A percentile compares a stretch with the other conserved stretches of the same genome.
phyloP scores from a whole-genome alignment of 2,113 vertebrate genomes.

The Psittacara wagleri region DNA sequence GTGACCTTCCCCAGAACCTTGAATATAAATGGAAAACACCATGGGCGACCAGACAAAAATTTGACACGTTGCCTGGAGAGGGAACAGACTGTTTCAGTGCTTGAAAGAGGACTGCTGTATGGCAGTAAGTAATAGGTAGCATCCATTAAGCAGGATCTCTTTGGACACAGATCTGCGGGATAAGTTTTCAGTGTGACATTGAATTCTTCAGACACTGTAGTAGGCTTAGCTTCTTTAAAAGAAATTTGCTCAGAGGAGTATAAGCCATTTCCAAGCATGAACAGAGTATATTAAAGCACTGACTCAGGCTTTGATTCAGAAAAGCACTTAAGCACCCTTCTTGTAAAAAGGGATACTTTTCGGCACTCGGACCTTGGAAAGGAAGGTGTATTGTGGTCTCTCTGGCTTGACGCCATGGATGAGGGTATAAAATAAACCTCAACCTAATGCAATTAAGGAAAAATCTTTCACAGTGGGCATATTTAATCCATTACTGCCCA shows the following conservation, averaged over 20 bases:
- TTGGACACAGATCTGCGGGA: slow-evolving; percentile 50
- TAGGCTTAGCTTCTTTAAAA: slow-evolving; percentile 46
- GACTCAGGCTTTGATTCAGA: slow-evolving; percentile 68
- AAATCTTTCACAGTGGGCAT: slow-evolving; percentile 34
- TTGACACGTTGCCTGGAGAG: slow-evolving; percentile 16
- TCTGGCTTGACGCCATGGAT: background rate
- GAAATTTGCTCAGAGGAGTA: slow-evolving; percentile 54
- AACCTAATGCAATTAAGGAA: slow-evolving; percentile 34
- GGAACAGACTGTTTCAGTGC: slow-evolving; percentile 41
- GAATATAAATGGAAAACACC: slow-evolving; percentile 43
- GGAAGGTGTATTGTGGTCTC: slow-evolving; percentile 50
- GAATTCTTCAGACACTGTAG: slow-evolving; percentile 63
- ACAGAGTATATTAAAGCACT: slow-evolving; percentile 53
- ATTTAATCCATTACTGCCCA: slow-evolving; percentile 46
- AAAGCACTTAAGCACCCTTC: slow-evolving; percentile 68
- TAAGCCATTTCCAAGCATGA: slow-evolving; percentile 54
- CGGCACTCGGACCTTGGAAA: background rate
- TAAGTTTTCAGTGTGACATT: slow-evolving; percentile 63
- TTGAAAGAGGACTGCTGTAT: background rate
- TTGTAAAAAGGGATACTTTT: slow-evolving; percentile 64
- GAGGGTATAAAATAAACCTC: slow-evolving; percentile 48
- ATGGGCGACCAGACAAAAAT: background rate
- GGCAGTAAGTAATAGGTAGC: slow-evolving; percentile 51
- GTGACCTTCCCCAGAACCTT: slow-evolving; percentile 50
- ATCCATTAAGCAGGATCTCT: slow-evolving; percentile 63